Conservation (phyloP, 1,140 invertebrate genomes). For the Sycobia sp. region DNA sequence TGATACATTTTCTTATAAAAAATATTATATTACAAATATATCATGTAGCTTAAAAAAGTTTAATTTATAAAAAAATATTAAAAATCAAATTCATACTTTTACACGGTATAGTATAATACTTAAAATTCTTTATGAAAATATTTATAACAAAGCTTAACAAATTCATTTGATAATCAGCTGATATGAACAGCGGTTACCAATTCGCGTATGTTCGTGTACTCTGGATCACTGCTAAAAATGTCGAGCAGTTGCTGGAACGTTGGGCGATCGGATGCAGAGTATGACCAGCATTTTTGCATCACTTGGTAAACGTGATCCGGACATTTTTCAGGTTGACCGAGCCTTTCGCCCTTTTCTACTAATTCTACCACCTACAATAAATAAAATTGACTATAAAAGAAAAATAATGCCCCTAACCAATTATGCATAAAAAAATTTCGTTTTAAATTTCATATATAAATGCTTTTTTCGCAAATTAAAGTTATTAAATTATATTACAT, state of each 20-base stretch:
- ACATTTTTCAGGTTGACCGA: slow-evolving; percentile 80
- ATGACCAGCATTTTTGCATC: slow-evolving; percentile 91
- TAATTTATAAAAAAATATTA: slow-evolving; percentile 28
- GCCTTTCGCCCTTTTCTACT: slow-evolving; percentile 75
- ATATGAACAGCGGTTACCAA: slow-evolving; percentile 60
- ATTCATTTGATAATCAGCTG: slow-evolving; percentile 43
- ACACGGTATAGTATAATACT: slow-evolving; percentile 24
- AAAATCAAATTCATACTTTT: slow-evolving; percentile 22
- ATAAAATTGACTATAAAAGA: neutral
- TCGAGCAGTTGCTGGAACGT: slow-evolving; percentile 80
- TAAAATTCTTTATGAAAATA: slow-evolving; percentile 17
- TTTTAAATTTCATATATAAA: slow-evolving; percentile 1
- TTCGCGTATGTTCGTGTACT: slow-evolving; percentile 73
- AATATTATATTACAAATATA: slow-evolving; percentile 15
- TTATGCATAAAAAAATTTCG: too few species aligned
- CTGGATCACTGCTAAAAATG: slow-evolving; percentile 74
- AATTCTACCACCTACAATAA: slow-evolving; percentile 76
- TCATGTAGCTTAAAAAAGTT: slow-evolving; percentile 14
- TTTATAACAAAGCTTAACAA: slow-evolving; percentile 3
- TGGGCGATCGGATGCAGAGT: slow-evolving; percentile 76
- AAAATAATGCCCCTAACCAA: neutral
- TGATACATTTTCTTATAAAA: slow-evolving; percentile 20
- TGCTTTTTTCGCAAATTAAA: too few species aligned
- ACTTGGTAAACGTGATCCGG: slow-evolving; percentile 83
- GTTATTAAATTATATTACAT: too few species aligned